A percentile compares a stretch with the other conserved stretches of the same genome.
These are phyloP conservation scores for Drosophila pruinosa DNA, from an alignment of 1,140 invertebrate genomes.

Conservation along the genomic window DNA sequence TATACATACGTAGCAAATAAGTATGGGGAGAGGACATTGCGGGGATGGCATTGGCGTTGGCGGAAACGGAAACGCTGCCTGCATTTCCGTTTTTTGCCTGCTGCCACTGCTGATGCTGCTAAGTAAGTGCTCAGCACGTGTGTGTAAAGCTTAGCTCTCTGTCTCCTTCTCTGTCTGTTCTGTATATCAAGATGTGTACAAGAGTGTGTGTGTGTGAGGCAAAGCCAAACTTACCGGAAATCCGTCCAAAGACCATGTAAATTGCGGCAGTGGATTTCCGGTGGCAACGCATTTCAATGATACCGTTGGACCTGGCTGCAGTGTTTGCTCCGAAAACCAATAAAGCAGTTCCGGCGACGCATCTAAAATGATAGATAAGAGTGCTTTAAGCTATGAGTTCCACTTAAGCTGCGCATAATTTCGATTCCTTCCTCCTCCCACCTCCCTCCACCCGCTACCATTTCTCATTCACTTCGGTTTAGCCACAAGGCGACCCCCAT, in stretches of 20 bases:
- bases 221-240: constrained; percentile 87
- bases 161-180: not conserved
- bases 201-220: constrained; percentile 10
- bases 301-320: constrained; percentile 93
- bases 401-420: not conserved
- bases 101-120: constrained; percentile 10
- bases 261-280: constrained; percentile 95
- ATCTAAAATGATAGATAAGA: constrained; percentile 84
- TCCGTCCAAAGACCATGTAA: constrained; percentile 94
- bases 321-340: constrained; percentile 94
- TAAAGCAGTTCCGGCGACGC: constrained; percentile 92
- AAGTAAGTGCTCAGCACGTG: constrained; percentile 42
- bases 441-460: not conserved
- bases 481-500: not conserved
- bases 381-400: constrained; percentile 16
- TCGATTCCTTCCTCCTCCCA: not conserved
- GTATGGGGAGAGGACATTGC: not conserved
- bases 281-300: constrained; percentile 95
- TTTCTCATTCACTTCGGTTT: not conserved
- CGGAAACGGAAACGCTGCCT: constrained; percentile 69
- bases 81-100: constrained; percentile 55
- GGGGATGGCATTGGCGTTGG: not conserved
- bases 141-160: constrained; percentile 13
- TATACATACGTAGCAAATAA: not conserved
- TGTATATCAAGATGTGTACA: not conserved